Percentiles rank a stretch among this genome's conserved stretches.
phyloP scores from a whole-genome alignment of 2,113 vertebrate species.

The Sapayoa aenigma region DNA sequence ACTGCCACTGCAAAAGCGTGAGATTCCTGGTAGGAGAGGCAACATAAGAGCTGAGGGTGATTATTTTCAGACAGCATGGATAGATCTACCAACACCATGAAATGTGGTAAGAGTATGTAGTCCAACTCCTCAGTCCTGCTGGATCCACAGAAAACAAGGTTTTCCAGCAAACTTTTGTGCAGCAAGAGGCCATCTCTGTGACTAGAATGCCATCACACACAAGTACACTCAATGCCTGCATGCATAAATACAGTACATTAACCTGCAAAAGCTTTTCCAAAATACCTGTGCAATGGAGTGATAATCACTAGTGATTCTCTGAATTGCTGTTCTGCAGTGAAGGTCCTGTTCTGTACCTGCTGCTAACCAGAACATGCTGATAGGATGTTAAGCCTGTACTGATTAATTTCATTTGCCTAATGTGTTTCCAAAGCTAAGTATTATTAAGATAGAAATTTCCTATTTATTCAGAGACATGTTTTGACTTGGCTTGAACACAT shows the following conservation, averaged over 20 bases:
- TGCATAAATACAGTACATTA: fast-evolving
- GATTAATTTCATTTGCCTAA: background rate
- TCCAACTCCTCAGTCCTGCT: background rate
- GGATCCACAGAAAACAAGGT: too few species aligned
- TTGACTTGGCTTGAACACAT: background rate
- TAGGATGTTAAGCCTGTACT: background rate
- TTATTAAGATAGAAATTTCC: background rate
- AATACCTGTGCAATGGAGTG: background rate
- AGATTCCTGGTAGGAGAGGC: background rate
- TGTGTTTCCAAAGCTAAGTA: background rate
- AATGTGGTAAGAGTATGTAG: fast-evolving
- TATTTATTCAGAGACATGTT: background rate
- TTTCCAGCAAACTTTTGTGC: background rate
- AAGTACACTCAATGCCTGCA: too few species aligned
- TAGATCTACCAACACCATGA: background rate
- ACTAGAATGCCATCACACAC: background rate
- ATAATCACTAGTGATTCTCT: background rate
- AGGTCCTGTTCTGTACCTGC: background rate
- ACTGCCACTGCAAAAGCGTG: background rate
- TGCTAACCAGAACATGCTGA: background rate
- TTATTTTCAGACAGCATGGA: background rate
- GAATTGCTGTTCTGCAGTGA: background rate
- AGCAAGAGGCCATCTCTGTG: background rate
- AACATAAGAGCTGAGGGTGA: background rate
- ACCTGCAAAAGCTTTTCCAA: background rate